phyloP scores from a whole-genome alignment of 2,888 invertebrate species.

The Leptinotarsa haldemani region DNA sequence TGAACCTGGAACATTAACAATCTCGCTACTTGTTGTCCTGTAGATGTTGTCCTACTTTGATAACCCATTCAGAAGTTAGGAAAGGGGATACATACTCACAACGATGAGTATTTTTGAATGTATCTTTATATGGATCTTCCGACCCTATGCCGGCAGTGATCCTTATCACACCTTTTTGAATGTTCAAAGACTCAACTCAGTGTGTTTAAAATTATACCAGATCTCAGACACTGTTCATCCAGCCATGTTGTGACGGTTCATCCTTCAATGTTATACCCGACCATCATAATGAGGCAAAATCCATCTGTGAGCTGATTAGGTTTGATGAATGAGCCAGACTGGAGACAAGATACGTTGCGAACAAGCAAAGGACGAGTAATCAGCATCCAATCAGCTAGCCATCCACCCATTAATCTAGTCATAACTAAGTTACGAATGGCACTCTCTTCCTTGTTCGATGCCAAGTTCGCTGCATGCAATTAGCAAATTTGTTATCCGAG shows the following conservation, averaged over 20 bases:
- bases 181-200: no score
- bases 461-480: constrained; percentile 35
- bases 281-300: constrained; percentile 14
- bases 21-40: no score
- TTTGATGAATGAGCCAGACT: constrained; percentile 27
- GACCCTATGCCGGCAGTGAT: no score
- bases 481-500: constrained; percentile 37
- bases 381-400: constrained; percentile 32
- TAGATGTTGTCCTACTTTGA: no score
- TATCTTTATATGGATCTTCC: no score
- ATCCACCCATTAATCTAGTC: constrained; percentile 24
- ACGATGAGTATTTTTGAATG: no score
- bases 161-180: no score
- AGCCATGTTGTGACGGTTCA: not conserved
- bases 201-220: no score
- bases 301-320: constrained; percentile 16
- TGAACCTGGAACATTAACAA: no score
- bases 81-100: no score
- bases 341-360: constrained; percentile 14
- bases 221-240: not conserved
- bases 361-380: constrained; percentile 31
- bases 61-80: no score
- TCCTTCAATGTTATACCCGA: not conserved
- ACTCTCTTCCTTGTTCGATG: constrained; percentile 32
- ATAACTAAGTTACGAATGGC: constrained; percentile 37